phyloP scores from a whole-genome alignment of 2,113 vertebrate genomes.

The Eublepharis macularius region DNA sequence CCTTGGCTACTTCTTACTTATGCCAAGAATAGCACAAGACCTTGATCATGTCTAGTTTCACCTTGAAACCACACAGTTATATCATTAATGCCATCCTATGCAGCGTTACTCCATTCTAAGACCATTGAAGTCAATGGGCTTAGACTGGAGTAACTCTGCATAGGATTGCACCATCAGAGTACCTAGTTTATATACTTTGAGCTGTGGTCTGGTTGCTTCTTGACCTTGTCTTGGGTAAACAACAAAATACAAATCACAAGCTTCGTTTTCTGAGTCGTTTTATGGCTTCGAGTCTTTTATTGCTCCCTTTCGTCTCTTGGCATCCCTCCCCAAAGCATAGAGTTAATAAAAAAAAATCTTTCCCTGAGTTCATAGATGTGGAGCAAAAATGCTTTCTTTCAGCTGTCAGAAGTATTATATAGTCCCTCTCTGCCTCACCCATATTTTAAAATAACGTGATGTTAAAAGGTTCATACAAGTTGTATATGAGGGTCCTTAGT shows the following conservation, averaged over 20 bases:
- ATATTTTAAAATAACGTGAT: constrained; percentile 3
- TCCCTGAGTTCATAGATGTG: background rate
- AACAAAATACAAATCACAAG: background rate
- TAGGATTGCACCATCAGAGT: too few species aligned
- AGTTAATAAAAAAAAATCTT: background rate
- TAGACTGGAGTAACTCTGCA: too few species aligned
- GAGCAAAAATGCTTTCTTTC: background rate
- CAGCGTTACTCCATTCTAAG: too few species aligned
- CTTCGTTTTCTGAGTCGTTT: background rate
- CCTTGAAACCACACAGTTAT: too few species aligned
- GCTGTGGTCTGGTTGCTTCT: background rate
- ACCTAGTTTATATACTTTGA: background rate
- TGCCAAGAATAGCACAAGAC: too few species aligned
- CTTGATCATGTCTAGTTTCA: too few species aligned
- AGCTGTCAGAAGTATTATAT: background rate
- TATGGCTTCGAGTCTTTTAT: background rate
- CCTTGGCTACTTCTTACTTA: too few species aligned
- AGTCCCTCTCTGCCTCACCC: background rate
- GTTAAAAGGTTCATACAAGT: background rate
- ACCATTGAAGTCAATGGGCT: too few species aligned
- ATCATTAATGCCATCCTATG: too few species aligned
- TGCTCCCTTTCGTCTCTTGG: background rate
- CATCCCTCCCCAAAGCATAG: background rate
- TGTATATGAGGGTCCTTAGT: constrained; percentile 2
- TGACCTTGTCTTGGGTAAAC: background rate